A percentile compares a stretch with the other conserved stretches of the same genome.
Conservation (phyloP, 2,888 invertebrate species). For the Cryptops parisi region DNA sequence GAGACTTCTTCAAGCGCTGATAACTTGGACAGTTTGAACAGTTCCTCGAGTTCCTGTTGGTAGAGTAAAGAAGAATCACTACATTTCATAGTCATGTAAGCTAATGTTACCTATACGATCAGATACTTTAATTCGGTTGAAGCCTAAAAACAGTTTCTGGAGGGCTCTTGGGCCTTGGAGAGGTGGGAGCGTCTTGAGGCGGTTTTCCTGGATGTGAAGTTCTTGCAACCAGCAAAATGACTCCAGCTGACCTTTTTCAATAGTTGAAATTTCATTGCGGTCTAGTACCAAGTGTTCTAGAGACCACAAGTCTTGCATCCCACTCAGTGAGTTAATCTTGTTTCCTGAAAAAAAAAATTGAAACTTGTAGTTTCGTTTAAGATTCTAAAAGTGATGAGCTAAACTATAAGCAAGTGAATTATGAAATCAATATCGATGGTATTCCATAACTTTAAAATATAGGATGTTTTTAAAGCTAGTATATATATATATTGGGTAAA, state of each 20-base stretch:
- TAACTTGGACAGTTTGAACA: conserved; percentile 9
- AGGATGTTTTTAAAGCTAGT: no score
- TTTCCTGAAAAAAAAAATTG: conserved; percentile 7
- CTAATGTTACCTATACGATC: no score
- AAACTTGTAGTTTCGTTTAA: neutral
- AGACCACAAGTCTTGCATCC: conserved; percentile 8
- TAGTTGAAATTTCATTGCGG: conserved; percentile 5
- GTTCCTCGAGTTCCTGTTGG: conserved; percentile 9
- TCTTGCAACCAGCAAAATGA: conserved; percentile 8
- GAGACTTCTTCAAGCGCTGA: conserved; percentile 8
- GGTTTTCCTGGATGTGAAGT: conserved; percentile 13
- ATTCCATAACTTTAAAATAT: no score
- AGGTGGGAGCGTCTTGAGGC: conserved; percentile 6
- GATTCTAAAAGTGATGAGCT: no score
- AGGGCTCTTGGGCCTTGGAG: conserved; percentile 2
- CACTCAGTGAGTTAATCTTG: conserved; percentile 7
- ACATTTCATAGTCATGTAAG: neutral
- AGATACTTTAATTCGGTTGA: conserved; percentile 9
- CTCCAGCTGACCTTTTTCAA: conserved; percentile 5
- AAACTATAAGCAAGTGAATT: no score
- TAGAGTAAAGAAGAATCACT: neutral
- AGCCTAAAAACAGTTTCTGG: conserved; percentile 4
- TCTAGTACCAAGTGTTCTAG: conserved; percentile 9
- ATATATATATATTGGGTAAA: no score
- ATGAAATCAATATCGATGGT: no score